These are phyloP conservation scores for Emydura subglobosa DNA, from an alignment of 2,113 vertebrate species.

Conservation along the genomic window DNA sequence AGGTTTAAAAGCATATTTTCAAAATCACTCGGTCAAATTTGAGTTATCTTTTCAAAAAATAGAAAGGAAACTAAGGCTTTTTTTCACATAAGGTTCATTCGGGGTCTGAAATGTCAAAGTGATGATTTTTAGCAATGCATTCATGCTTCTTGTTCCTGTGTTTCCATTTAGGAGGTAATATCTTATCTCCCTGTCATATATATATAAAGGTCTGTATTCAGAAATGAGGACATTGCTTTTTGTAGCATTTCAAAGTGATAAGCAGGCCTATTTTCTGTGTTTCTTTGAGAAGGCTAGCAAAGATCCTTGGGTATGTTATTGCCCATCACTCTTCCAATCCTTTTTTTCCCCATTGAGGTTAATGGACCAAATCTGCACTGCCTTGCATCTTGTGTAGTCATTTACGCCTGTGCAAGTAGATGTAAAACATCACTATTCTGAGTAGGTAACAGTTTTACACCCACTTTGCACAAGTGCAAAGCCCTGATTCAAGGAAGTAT, in stretches of 20 bases:
- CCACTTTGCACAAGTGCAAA: not conserved
- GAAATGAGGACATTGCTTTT: not conserved
- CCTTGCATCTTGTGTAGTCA: not conserved
- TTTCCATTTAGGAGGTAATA: not conserved
- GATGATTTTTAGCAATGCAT: not conserved
- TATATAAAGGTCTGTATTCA: not conserved
- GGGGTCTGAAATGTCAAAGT: not conserved
- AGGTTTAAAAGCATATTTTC: not conserved
- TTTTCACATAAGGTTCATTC: not conserved
- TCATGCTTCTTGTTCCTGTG: not conserved
- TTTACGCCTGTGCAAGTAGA: not conserved
- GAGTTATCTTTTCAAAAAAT: not conserved
- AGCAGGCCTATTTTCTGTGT: not conserved
- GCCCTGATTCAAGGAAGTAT: not conserved
- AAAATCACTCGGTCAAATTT: not conserved
- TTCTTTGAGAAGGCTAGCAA: not conserved
- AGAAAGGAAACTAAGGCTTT: not conserved
- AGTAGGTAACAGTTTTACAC: not conserved
- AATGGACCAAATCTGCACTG: not conserved
- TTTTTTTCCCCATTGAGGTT: not conserved
- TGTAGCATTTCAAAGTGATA: not conserved
- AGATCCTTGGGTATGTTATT: accelerated
- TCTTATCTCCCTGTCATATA: constrained; percentile 22
- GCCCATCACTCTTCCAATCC: not conserved
- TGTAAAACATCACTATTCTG: not conserved